Conservation (phyloP, 2,888 invertebrate genomes). For the Desoria tigrina region DNA sequence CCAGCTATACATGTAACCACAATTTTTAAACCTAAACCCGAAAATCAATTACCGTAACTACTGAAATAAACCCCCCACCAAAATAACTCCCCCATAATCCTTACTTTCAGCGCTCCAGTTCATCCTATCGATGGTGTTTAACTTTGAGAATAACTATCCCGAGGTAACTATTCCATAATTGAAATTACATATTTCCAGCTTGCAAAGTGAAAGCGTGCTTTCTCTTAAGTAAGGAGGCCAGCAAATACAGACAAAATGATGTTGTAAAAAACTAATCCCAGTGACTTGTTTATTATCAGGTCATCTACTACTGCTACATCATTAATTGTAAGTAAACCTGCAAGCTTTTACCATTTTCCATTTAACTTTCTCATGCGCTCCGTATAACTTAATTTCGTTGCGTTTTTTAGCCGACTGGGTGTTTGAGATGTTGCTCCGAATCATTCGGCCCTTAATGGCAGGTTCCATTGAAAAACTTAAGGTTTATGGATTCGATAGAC, state of each 20-base stretch:
- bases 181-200: neutral
- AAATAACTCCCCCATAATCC: too few species aligned
- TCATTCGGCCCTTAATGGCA: constrained; percentile 13
- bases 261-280: neutral
- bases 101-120: constrained; percentile 8
- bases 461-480: constrained; percentile 18
- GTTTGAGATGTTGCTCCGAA: constrained; percentile 8
- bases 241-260: too few species aligned
- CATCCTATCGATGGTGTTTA: constrained; percentile 17
- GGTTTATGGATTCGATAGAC: neutral
- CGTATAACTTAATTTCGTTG: too few species aligned
- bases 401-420: constrained; percentile 12
- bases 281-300: constrained; percentile 1
- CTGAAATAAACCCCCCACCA: too few species aligned
- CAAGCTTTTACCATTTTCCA: neutral
- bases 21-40: neutral
- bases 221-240: too few species aligned
- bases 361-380: neutral
- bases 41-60: too few species aligned
- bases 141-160: constrained; percentile 18
- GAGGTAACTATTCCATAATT: constrained; percentile 13
- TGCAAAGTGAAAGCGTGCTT: too few species aligned
- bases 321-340: constrained; percentile 14
- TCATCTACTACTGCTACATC: constrained; percentile 10
- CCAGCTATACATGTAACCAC: constrained; percentile 8